These are phyloP conservation scores for Cenopis cana DNA, from an alignment of 2,888 invertebrate species.

Conservation along the genomic window DNA sequence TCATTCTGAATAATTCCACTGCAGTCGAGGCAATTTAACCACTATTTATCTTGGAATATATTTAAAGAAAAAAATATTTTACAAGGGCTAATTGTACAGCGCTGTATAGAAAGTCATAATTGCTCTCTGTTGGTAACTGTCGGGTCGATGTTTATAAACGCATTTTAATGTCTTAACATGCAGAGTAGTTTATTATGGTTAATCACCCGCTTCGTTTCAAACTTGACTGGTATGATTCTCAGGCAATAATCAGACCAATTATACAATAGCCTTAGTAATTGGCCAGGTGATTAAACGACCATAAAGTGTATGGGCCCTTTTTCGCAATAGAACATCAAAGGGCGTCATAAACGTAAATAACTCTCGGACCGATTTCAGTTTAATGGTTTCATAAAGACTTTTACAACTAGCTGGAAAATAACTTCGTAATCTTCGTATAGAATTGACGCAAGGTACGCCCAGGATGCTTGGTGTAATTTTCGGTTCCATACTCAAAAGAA, in stretches of 20 bases:
- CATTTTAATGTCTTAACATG: constrained; percentile 24
- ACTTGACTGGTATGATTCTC: constrained; percentile 7
- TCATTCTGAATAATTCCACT: too few relatives aligned
- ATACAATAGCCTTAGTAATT: constrained; percentile 23
- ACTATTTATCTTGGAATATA: too few relatives aligned
- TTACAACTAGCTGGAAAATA: constrained; percentile 1
- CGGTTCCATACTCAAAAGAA: too few relatives aligned
- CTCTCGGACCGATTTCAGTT: neutral
- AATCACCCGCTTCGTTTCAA: constrained; percentile 22
- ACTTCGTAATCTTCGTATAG: neutral
- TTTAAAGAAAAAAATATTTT: neutral
- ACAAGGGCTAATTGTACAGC: neutral
- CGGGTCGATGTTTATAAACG: neutral
- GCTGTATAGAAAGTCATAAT: constrained; percentile 6
- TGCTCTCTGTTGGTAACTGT: constrained; percentile 5
- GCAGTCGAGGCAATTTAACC: too few relatives aligned
- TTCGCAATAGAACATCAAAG: constrained; percentile 7
- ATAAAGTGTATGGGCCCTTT: constrained; percentile 9
- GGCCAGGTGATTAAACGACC: constrained; percentile 13
- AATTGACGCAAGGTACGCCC: neutral
- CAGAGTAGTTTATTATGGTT: constrained; percentile 27
- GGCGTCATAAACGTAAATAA: constrained; percentile 7
- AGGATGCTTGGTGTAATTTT: neutral
- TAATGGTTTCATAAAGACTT: neutral
- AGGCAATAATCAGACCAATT: constrained; percentile 24